These are phyloP conservation scores for Oppia nitens DNA, from an alignment of 1,140 invertebrate species.

Conservation along the genomic window DNA sequence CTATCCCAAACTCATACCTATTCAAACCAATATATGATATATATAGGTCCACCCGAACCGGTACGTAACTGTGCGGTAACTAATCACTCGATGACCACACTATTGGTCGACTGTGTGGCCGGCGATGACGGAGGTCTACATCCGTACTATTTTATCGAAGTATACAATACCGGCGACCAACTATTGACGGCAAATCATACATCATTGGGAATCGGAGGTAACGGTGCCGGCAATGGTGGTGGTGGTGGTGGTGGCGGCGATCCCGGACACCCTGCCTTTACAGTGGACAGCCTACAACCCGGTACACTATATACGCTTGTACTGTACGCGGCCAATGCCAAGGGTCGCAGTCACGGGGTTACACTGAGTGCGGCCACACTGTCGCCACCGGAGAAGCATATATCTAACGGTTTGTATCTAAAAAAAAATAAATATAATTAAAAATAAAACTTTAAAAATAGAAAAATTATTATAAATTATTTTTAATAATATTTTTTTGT, in stretches of 20 bases:
- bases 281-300: constrained; percentile 5
- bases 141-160: constrained; percentile 61
- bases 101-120: constrained; percentile 52
- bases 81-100: constrained; percentile 25
- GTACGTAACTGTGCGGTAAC: constrained; percentile 20
- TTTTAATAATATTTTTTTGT: too few relatives aligned
- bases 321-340: constrained; percentile 19
- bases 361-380: constrained; percentile 69
- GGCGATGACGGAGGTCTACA: constrained; percentile 59
- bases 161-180: constrained; percentile 41
- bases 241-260: neutral
- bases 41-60: constrained; percentile 24
- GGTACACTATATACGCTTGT: constrained; percentile 14
- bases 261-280: constrained; percentile 10
- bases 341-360: constrained; percentile 46
- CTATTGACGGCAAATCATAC: constrained; percentile 22
- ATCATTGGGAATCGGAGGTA: neutral
- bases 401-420: constrained; percentile 4
- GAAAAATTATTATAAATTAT: too few relatives aligned
- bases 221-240: neutral
- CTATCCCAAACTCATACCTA: too few relatives aligned
- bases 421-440: too few relatives aligned
- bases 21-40: too few relatives aligned
- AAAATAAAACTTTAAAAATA: too few relatives aligned
- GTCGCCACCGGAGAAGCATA: constrained; percentile 54